A percentile compares a stretch with the other conserved stretches of the same genome.
phyloP scores from a whole-genome alignment of 2,113 vertebrate genomes.

The Atlantisia rogersi region DNA sequence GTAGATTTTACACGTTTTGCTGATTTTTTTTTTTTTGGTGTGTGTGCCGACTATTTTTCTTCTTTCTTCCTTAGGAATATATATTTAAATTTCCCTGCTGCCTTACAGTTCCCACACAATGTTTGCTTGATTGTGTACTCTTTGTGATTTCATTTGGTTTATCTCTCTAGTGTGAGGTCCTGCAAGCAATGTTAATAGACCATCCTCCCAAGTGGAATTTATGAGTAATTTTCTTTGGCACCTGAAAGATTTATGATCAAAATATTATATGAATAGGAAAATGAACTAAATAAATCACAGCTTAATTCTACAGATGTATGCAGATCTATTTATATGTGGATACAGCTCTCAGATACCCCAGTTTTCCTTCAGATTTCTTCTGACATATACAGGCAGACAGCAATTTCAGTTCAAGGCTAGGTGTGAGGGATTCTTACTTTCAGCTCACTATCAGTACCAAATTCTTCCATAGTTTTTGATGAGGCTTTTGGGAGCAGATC shows the following conservation, averaged over 20 bases:
- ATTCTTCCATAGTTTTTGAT: conserved; percentile 4
- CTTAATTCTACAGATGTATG: background rate
- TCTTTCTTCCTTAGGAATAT: background rate
- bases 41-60: too few relatives aligned
- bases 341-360: background rate
- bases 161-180: conserved; percentile 32
- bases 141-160: conserved; percentile 41
- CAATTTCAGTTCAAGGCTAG: background rate
- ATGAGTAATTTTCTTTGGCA: conserved; percentile 33
- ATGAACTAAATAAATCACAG: conserved; percentile 19
- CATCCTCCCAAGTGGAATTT: background rate
- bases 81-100: conserved; percentile 41
- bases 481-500: background rate
- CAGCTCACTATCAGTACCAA: background rate
- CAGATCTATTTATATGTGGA: background rate
- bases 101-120: background rate
- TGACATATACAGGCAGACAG: background rate
- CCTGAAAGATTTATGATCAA: conserved; percentile 43
- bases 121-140: conserved; percentile 41
- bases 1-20: background rate
- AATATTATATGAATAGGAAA: conserved; percentile 44
- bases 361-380: background rate
- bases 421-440: background rate
- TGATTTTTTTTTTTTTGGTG: background rate
- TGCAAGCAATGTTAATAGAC: conserved; percentile 34